Evolutionary conservation across 2,888 invertebrate genomes (phyloP), one percentile per base, ranked within the genome.

Genomic region (Andrena bucephala): DNA sequence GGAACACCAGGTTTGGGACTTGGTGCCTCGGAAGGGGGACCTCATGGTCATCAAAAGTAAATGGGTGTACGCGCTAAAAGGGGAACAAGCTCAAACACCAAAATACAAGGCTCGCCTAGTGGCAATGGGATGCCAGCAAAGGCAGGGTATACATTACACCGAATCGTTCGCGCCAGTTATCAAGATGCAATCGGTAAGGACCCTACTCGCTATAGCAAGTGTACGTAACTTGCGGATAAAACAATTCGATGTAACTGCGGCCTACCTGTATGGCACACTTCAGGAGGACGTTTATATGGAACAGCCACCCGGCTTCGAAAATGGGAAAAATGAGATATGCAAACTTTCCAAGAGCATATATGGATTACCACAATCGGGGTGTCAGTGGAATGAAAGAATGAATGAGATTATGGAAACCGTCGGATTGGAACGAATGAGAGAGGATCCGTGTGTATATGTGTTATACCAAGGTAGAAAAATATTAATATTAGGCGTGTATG

Each of bases 231-330:
- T 24, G 57, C 7, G 5, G 31, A 48, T 67, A 20, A 20, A 7
- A 8, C 77, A 77, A 20, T 72, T 42, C 8, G 78, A 78, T 6
- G 73, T 78, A 0, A 78, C 36, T 20, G 54, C 54, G 0, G 78
- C 78, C 10, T 73, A 73, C 10, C 7, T 78, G 5, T 42, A 72
- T 54, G 29, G 77, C 2, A 48, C 42, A 0, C 1, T 77, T 13
- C 20, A 48, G 13, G 77, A 77, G 24, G 60, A 60, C 10, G 54
- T 72, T 1, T 77, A 65, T 36, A 66, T 77, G 77, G 31, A 71
- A 13, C 70, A 65, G 13, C 77, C 77, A 3, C 57, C 57, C 24
- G 66, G 52, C 2, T 65, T 42, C 48, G 33, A 52, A 1, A 36
- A 13, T 2, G 54, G 69, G 0, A 54, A 57, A 8, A 54, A 36